Base-by-base conservation (phyloP, 1,140 invertebrate genomes). In the Diuraphis noxia region DNA sequence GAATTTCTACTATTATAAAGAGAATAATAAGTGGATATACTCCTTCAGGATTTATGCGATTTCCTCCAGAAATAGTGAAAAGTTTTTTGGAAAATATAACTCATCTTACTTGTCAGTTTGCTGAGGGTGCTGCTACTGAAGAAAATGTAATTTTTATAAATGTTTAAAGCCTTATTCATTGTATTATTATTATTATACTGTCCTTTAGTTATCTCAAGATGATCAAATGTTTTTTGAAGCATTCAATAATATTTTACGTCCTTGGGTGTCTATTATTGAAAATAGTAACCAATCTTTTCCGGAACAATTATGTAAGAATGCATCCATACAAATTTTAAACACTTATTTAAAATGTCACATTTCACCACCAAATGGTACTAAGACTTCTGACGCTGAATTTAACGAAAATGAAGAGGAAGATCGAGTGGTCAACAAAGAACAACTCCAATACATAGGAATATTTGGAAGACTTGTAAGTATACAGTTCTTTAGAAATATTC, bases 321-420 rank as follows among this genome's bases (percentile, higher is more conserved):
- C 94, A 92, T 94, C 94, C 25, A 92, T 93, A 2, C 94, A 95
- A 92, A 95, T 98, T 92, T 98, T 98, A 93, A 96, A 97, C 93
- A 96, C 95, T 21, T 98, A 97, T 93, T 93, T 98, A n/a, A 96
- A 96, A 93, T 96, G 96, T 93, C 96, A 98, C 94, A 94, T 98
- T 87, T 96, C 96, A 49, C 95, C 97, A 25, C 97, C 97, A 2
- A 96, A 98, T 93, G 98, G 97, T 21, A 95, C 94, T 84, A 95
- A 97, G 92, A 93, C 93, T 94, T 92, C 41, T 41, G 93, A 94
- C 25, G 95, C 96, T 92, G 96, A 96, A 92, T 95, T 96, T 88
- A 95, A 96, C 93, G 96, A 96, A 92, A 94, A 94, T 38, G 96
- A 97, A 93, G 96, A 97, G 93, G 95, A 95, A 93, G 97, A 97